Evolutionary conservation across 2,797 vertebrate genomes (phyloP), one percentile per base, ranked within the genome.

Genomic region (Malacoctenus gilli): DNA sequence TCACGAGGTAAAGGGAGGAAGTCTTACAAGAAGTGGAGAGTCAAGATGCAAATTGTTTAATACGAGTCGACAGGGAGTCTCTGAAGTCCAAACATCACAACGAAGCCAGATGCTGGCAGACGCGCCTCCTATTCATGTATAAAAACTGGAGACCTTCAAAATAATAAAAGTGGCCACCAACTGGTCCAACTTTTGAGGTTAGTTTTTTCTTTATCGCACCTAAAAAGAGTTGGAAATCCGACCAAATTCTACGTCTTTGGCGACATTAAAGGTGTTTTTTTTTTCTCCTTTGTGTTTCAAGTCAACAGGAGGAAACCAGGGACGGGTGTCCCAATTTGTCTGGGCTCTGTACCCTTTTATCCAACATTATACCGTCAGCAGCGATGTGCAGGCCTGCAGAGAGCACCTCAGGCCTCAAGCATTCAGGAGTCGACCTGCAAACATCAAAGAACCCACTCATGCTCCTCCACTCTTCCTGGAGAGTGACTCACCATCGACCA

Each of bases 401-500:
- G 53, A 41, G 48, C 51, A 36, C 15, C 53, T 47, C 69, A 67
- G 20, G 38, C 70, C 62, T 70, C 21, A 40, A 37, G 64, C 72
- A 62, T 68, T 69, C 66, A 49, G 47, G 48, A 65, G 62, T 77
- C 62, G 56, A 53, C 46, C 49, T 49, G 61, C 54, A 68, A 69
- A 73, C 63, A 79, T 78, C 59, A 75, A 58, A 80, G 55, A 74
- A 55, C 68, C 68, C 71, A 79, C 58, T 72, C 74, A 61, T 59
- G 54, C 68, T 61, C 78, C 72, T 77, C 64, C 54, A 68, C 75
- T 73, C 56, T 50, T 82, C 52, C 37, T 50, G 40, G 11, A 46
- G 55, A 18, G 57, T 84, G 84, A 87, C 72, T 88, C 86, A 88
- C 41, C 71, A 49, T 22, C 40, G 6, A 35, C 19, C 40, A 44